Evolutionary conservation across 2,797 vertebrate species (phyloP), one percentile per base, ranked within the genome.

Genomic region (Esox masquinongy): DNA sequence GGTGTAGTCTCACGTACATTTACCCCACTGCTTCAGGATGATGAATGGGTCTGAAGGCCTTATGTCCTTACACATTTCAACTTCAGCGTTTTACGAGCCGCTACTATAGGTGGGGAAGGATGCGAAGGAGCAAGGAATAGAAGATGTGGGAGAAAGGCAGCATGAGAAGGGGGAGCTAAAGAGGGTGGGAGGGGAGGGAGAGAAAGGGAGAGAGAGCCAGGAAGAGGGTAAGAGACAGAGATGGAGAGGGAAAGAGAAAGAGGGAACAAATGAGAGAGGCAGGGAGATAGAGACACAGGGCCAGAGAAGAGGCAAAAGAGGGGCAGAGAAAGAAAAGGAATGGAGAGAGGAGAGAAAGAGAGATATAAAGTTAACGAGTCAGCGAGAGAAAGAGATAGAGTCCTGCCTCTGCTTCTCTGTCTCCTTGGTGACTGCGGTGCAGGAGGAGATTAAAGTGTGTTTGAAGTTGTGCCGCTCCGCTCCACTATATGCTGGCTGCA

Each of bases 391-490:
- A 50, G 49, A 59, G 19, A 59, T 1, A 16, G 19, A 22, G 56
- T 24, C 34, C 12, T 15, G 22, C 14, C 43, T 49, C 68, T 16
- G 49, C 68, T 43, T 5, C 36, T 90, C 86, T 88, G 73, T 71
- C 80, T 79, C 67, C 70, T 84, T 89, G 88, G 75, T 88, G 88
- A 88, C 85, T 87, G 89, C 84, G 86, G 88, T 82, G 89, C 83
- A 82, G 77, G 80, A 84, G 85, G 88, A 93, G 91, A 93, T 92
- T 92, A 93, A 93, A 93, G 88, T 74, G 85, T 86, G 87, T 91
- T 93, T 93, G 91, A 92, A 92, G 90, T 92, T 92, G 75, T 75
- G 84, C 82, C 29, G 29, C 29, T 43, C 39, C 9, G 39, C 43
- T 81, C 78, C 78, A 80, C 31, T 36, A 29, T 68, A 3, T 68